These are phyloP conservation scores for Anoura caudifer DNA, from an alignment of 2,113 vertebrate species.

Conservation along the genomic window DNA sequence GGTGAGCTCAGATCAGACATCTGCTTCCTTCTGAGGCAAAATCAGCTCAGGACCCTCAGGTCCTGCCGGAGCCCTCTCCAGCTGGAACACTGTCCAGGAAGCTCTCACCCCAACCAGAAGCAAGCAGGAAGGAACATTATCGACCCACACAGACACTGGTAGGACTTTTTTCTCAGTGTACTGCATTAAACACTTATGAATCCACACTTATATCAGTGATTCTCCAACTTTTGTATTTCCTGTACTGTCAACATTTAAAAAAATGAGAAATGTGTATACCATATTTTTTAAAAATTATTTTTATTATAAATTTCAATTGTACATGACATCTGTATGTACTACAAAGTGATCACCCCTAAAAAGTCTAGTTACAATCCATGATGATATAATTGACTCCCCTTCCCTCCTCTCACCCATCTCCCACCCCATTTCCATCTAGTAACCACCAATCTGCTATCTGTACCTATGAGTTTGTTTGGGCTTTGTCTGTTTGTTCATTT, in stretches of 20 bases:
- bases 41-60: too few relatives aligned
- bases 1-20: background rate
- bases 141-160: too few relatives aligned
- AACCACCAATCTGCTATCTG: background rate
- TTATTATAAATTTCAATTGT: background rate
- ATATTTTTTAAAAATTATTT: background rate
- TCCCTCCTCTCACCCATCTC: background rate
- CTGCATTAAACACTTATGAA: background rate
- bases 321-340: background rate
- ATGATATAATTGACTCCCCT: background rate
- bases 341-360: background rate
- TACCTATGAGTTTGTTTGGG: background rate
- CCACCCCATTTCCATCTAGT: background rate
- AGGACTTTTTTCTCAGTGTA: rapidly evolving
- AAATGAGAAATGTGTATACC: too few relatives aligned
- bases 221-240: background rate
- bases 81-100: background rate
- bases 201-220: background rate
- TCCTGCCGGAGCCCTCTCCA: background rate
- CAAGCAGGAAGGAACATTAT: background rate
- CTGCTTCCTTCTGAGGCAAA: background rate
- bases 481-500: background rate
- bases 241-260: background rate
- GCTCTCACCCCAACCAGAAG: background rate
- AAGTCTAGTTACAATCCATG: background rate